A percentile compares a stretch with the other conserved stretches of the same genome.
Evolutionary conservation across 2,797 vertebrate genomes (phyloP).

Genomic region (Hyperoplus immaculatus): DNA sequence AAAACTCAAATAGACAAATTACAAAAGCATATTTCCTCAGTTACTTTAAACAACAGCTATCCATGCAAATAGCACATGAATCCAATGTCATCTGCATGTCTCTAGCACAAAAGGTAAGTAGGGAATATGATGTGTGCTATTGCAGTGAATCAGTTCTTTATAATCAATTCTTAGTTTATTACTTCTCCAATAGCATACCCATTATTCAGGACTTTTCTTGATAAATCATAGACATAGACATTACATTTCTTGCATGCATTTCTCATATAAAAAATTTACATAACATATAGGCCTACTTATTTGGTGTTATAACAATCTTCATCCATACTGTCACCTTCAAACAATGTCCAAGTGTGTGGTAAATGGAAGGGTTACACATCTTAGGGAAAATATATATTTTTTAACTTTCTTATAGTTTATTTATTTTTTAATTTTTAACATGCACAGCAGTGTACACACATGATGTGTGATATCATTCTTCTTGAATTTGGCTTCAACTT

Average conservation of each 20-base stretch:
- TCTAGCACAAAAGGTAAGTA: no score
- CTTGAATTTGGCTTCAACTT: conserved; percentile 5
- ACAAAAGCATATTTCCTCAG: neutral
- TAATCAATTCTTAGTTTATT: no score
- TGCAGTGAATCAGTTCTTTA: no score
- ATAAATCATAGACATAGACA: no score
- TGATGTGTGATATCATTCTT: neutral
- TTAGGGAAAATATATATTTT: no score
- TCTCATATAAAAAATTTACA: neutral
- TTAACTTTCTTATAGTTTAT: no score
- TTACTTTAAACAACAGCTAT: neutral
- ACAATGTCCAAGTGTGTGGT: no score
- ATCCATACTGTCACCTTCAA: neutral
- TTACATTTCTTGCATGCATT: no score
- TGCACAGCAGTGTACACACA: neutral
- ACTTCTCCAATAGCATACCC: no score
- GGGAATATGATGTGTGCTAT: no score
- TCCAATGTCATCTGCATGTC: no score
- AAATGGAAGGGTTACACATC: neutral
- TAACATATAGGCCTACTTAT: neutral
- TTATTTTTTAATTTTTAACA: neutral
- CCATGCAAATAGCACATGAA: neutral
- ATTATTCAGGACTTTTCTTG: no score
- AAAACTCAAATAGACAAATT: neutral
- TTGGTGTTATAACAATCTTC: neutral